Percentiles rank a stretch among this genome's conserved stretches.
These are phyloP conservation scores for Drosophila mauritiana DNA, from an alignment of 1,140 invertebrate genomes.

Conservation along the genomic window DNA sequence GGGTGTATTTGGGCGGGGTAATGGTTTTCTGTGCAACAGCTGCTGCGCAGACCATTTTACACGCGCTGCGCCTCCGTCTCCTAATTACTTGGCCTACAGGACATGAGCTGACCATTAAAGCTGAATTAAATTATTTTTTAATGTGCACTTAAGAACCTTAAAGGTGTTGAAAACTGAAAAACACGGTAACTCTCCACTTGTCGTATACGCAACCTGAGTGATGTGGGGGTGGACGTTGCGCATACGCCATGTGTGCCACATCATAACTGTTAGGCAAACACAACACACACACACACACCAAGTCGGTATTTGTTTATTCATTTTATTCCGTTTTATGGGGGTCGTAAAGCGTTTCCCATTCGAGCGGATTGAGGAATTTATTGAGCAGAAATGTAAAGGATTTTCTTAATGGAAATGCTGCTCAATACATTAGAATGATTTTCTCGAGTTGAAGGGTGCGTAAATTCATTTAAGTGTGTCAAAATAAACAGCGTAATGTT, in stretches of 20 bases:
- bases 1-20: not conserved
- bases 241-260: conserved; percentile 46
- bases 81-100: conserved; percentile 27
- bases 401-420: conserved; percentile 33
- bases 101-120: conserved; percentile 6
- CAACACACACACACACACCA: conserved; percentile 11
- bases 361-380: conserved; percentile 31
- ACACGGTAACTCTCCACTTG: not conserved
- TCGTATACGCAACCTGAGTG: conserved; percentile 29
- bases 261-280: conserved; percentile 19
- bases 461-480: not conserved
- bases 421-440: conserved; percentile 17
- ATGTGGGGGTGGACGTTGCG: conserved; percentile 17
- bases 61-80: not conserved
- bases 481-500: not conserved
- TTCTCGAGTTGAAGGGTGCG: not conserved
- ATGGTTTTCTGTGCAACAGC: conserved; percentile 42
- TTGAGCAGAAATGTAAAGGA: conserved; percentile 16
- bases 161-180: conserved; percentile 37
- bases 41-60: conserved; percentile 48
- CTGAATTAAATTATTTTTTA: conserved; percentile 30
- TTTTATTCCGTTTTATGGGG: conserved; percentile 31
- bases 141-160: conserved; percentile 30
- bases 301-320: conserved; percentile 36
- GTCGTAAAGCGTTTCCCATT: conserved; percentile 36